Percentiles rank a stretch among this genome's conserved stretches.
These are phyloP conservation scores for Apantesis nais DNA, from an alignment of 2,888 invertebrate genomes.

Conservation along the genomic window DNA sequence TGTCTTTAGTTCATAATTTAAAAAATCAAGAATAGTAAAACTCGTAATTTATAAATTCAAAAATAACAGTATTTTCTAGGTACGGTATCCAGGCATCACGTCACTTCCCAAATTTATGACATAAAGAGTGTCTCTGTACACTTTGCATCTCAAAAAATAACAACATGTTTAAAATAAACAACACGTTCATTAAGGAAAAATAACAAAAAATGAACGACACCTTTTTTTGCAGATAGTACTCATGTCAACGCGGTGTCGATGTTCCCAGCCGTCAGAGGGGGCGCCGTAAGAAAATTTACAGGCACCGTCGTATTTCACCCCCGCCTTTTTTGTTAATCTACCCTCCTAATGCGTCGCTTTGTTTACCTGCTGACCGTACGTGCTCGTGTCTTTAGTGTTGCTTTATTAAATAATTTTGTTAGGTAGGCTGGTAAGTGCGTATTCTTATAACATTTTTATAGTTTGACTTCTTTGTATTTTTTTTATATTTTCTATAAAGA, in stretches of 20 bases:
- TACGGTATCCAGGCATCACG: too few species aligned
- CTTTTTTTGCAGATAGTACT: constrained; percentile 63
- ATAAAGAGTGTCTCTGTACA: not conserved
- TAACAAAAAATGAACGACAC: not conserved
- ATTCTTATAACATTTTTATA: constrained; percentile 8
- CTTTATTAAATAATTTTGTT: constrained; percentile 47
- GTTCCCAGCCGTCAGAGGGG: constrained; percentile 75
- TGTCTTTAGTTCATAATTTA: not conserved
- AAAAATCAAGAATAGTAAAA: too few species aligned
- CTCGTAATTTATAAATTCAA: too few species aligned
- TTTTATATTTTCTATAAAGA: not conserved
- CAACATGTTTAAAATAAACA: too few species aligned
- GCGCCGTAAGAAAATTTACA: constrained; percentile 84
- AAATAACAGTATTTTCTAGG: too few species aligned
- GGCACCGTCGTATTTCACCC: constrained; percentile 82
- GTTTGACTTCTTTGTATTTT: not conserved
- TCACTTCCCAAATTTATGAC: not conserved
- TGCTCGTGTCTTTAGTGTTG: constrained; percentile 53
- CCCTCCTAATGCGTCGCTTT: constrained; percentile 83
- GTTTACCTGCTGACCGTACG: constrained; percentile 84
- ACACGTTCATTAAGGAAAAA: not conserved
- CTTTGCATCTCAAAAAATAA: not conserved
- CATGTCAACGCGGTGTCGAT: constrained; percentile 81
- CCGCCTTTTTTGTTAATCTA: constrained; percentile 82
- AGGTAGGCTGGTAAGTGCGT: constrained; percentile 17